Conservation (phyloP, 2,797 vertebrate species). For the Semotilus atromaculatus region DNA sequence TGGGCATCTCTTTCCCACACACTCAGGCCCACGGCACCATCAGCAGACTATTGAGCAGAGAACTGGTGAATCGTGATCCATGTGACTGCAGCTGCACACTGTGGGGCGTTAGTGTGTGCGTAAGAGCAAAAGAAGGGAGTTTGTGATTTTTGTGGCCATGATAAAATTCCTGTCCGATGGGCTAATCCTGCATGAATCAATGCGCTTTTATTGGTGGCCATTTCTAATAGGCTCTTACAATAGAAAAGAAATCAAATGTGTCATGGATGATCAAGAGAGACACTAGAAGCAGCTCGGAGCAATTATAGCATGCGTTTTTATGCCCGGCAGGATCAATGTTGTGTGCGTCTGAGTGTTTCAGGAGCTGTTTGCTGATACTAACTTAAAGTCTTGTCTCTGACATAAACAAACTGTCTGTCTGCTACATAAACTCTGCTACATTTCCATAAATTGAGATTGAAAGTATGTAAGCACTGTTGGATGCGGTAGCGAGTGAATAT, state of each 20-base stretch:
- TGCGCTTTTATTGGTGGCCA: constrained; percentile 70
- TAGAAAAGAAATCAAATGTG: constrained; percentile 78
- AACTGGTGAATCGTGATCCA: constrained; percentile 30
- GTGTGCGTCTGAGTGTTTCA: constrained; percentile 60
- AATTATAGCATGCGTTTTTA: constrained; percentile 73
- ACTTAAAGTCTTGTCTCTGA: constrained; percentile 42
- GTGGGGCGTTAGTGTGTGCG: constrained; percentile 3
- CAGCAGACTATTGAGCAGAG: constrained; percentile 22
- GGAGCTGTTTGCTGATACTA: constrained; percentile 65
- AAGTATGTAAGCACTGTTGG: background rate
- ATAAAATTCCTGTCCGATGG: constrained; percentile 59
- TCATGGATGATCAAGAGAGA: constrained; percentile 74
- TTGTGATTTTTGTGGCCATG: constrained; percentile 41
- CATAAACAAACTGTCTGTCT: background rate
- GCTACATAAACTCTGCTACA: constrained; percentile 5
- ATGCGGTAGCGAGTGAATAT: background rate
- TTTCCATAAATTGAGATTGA: constrained; percentile 6
- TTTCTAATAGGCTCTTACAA: constrained; percentile 78
- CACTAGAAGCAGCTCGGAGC: constrained; percentile 71
- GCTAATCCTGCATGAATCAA: constrained; percentile 73
- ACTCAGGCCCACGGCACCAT: constrained; percentile 37
- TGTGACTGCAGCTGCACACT: constrained; percentile 49
- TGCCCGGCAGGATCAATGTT: constrained; percentile 70
- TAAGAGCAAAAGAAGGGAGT: background rate
- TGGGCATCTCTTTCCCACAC: constrained; percentile 15